Evolutionary conservation across 1,140 invertebrate species (phyloP), one percentile per base, ranked within the genome.

Genomic region (Drusus annulatus): DNA sequence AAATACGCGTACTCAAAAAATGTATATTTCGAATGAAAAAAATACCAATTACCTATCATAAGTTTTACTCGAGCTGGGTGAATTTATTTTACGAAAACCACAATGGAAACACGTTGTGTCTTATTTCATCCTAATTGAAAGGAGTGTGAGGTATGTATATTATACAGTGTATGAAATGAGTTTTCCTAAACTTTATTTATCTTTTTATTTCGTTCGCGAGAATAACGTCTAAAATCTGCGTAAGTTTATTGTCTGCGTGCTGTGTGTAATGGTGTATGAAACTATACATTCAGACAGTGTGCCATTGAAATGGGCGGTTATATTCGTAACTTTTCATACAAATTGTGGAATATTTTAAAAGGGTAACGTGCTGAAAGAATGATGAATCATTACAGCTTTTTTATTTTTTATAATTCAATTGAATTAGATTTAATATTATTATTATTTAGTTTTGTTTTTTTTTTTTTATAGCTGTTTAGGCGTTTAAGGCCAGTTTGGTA

Each of bases 191-290:
- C 4, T 21, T 63, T 63, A 13, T 63, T 17, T 21, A 21, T 63
- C 23, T 63, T 63, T 63, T 28, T 63, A 8, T 25, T 16, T 63
- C 23, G 62, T 17, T 17, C 13, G 15, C 25, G 16, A 36, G 25
- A 31, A 36, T 65, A 36, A 16, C 62, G 15, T 16, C 54, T 56
- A 56, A 56, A 56, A 56, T 56, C 54, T 56, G n/a, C 3, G 8
- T 56, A 21, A 65, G 45, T 65, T 65, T 65, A 63, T 63, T 25
- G 28, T 65, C 28, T 65, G 62, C 62, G 62, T 45, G 62, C 62
- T 65, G 62, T n/a, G 62, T 65, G 62, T 65, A 65, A 65, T 65
- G 62, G 28, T 28, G 28, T 16, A 65, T 65, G 0, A 65, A 65
- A 65, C 23, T 65, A 25, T 60, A 65, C 15, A 36, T 31, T 65